Evolutionary conservation across 2,888 invertebrate genomes (phyloP).

Genomic region (Meteorus colon): DNA sequence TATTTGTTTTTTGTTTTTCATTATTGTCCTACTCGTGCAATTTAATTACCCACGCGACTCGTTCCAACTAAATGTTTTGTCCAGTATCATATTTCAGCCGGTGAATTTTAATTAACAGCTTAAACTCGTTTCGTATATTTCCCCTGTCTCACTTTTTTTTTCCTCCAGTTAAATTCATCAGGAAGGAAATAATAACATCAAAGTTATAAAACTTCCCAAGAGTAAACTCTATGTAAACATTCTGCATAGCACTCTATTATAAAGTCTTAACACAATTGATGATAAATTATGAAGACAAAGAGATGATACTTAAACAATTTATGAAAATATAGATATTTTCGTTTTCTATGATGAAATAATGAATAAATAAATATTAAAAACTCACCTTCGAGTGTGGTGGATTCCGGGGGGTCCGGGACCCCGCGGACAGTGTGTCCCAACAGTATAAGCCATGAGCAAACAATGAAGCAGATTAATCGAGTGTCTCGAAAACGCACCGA

Average conservation of each 20-base stretch:
- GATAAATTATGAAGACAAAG: not conserved
- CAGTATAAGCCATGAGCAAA: slow-evolving; percentile 59
- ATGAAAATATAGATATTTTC: not conserved
- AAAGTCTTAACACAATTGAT: slow-evolving; percentile 5
- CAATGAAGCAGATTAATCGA: slow-evolving; percentile 57
- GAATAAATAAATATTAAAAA: too few relatives aligned
- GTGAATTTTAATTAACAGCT: slow-evolving; percentile 1
- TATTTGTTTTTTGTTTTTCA: not conserved
- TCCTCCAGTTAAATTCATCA: not conserved
- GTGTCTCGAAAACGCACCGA: slow-evolving; percentile 53
- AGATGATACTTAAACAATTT: not conserved
- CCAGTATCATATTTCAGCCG: slow-evolving; percentile 2
- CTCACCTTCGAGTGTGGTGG: slow-evolving; percentile 64
- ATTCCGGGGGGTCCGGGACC: slow-evolving; percentile 64
- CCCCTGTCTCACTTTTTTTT: too few relatives aligned
- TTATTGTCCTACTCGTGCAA: not conserved
- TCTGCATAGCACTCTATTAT: not conserved
- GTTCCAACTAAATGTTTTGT: not conserved
- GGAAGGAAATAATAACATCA: not conserved
- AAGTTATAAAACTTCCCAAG: not conserved
- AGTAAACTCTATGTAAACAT: not conserved
- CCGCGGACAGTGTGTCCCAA: slow-evolving; percentile 61
- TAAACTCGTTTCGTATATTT: not conserved
- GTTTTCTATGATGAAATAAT: too few relatives aligned
- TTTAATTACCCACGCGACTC: not conserved